Evolutionary conservation across 1,140 invertebrate species (phyloP).

Genomic region (Anadara kagoshimensis): DNA sequence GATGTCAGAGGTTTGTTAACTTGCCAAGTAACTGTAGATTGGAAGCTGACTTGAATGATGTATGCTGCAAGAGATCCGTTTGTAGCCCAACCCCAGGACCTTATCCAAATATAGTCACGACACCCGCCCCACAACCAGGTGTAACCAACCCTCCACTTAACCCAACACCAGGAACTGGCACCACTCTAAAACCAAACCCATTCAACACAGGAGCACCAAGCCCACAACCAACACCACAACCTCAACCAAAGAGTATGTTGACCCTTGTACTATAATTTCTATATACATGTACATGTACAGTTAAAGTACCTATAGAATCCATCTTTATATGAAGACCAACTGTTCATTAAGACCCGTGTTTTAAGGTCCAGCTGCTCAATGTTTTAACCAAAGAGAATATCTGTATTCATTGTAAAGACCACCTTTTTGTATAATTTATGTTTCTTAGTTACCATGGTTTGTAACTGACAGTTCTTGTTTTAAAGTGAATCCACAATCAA

Average conservation of each 20-base stretch:
- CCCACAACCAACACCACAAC: slow-evolving; percentile 13
- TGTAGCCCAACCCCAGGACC: slow-evolving; percentile 41
- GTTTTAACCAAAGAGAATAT: no score
- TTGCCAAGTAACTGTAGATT: slow-evolving; percentile 55
- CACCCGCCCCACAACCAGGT: slow-evolving; percentile 7
- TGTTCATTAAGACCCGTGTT: no score
- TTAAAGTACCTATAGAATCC: no score
- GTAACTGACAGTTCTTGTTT: no score
- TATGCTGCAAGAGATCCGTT: slow-evolving; percentile 49
- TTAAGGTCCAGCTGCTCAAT: no score
- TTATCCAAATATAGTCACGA: slow-evolving; percentile 10
- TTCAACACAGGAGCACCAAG: not conserved
- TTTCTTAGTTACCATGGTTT: no score
- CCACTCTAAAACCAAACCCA: slow-evolving; percentile 36
- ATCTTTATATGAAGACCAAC: no score
- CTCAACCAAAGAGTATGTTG: slow-evolving; percentile 33
- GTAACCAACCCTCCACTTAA: slow-evolving; percentile 27
- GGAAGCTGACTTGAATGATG: slow-evolving; percentile 47
- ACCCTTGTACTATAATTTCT: no score
- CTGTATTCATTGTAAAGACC: no score
- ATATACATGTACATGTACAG: no score
- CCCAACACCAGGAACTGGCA: slow-evolving; percentile 2
- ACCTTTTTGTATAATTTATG: no score
- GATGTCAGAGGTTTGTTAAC: slow-evolving; percentile 45
- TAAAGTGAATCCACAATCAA: no score